These are phyloP conservation scores for Sycobia sp. DNA, from an alignment of 1,140 invertebrate species.

Conservation along the genomic window DNA sequence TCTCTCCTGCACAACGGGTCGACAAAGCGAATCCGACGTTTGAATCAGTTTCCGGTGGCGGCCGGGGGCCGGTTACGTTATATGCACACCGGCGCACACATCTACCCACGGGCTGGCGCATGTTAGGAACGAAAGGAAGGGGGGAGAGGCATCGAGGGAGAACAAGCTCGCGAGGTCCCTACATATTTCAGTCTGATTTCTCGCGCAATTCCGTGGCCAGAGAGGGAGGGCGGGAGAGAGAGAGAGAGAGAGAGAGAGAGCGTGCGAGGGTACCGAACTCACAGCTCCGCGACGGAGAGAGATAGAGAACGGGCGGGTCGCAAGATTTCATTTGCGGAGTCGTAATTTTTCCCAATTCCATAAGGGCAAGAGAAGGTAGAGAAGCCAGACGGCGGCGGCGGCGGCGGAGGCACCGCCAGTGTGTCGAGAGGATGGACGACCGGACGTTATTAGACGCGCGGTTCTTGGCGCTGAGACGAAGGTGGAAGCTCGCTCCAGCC, in stretches of 20 bases:
- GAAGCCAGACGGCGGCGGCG: slow-evolving; percentile 26
- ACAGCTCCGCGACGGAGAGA: neutral
- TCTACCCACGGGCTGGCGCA: too few relatives aligned
- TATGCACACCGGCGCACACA: neutral
- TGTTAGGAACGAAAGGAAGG: too few relatives aligned
- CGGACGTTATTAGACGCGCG: slow-evolving; percentile 35
- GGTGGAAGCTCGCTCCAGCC: slow-evolving; percentile 8
- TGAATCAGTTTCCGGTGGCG: slow-evolving; percentile 25
- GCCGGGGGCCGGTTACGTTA: too few relatives aligned
- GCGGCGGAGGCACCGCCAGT: too few relatives aligned
- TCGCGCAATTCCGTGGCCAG: neutral
- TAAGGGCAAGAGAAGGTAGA: slow-evolving; percentile 24
- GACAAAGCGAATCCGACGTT: slow-evolving; percentile 26
- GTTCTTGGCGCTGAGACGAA: neutral
- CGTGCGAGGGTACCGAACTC: neutral
- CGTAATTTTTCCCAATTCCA: slow-evolving; percentile 52
- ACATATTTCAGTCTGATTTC: slow-evolving; percentile 1
- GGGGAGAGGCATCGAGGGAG: too few relatives aligned
- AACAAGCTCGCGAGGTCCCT: too few relatives aligned
- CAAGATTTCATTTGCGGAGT: slow-evolving; percentile 51
- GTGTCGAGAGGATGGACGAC: slow-evolving; percentile 6
- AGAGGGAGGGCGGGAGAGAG: neutral
- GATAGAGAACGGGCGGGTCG: neutral
- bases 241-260: too few relatives aligned
- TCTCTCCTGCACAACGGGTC: too few relatives aligned